Conservation (phyloP, 2,888 invertebrate species). For the Eutolmus rufibarbis region DNA sequence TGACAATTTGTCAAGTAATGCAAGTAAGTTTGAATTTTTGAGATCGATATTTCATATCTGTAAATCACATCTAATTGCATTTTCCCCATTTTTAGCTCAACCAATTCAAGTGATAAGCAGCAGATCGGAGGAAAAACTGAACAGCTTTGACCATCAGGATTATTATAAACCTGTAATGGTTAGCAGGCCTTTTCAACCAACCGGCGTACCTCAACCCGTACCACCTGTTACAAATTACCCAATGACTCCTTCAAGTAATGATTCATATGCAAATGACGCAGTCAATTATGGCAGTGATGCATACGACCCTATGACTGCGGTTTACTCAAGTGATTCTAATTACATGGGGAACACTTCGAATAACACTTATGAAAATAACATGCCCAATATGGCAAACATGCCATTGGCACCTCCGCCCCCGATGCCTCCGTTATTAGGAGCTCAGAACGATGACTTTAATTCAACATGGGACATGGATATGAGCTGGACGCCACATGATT, state of each 20-base stretch:
- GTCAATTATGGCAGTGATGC: constrained; percentile 37
- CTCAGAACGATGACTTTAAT: constrained; percentile 58
- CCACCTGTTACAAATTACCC: constrained; percentile 50
- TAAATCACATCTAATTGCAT: neutral
- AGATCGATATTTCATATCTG: neutral
- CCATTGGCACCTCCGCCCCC: constrained; percentile 58
- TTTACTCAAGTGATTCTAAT: constrained; percentile 50
- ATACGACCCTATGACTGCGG: constrained; percentile 49
- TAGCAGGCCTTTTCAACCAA: constrained; percentile 51
- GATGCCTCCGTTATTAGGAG: constrained; percentile 57
- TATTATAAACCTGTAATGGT: constrained; percentile 62
- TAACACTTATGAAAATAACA: constrained; percentile 48
- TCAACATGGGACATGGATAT: constrained; percentile 64
- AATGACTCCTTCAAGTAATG: constrained; percentile 23
- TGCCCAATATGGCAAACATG: constrained; percentile 52
- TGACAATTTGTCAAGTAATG: constrained; percentile 23
- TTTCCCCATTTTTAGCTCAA: constrained; percentile 58
- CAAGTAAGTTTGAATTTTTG: constrained; percentile 38
- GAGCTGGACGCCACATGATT: constrained; percentile 60
- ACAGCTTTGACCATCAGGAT: constrained; percentile 58
- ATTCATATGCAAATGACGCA: neutral
- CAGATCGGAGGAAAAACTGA: constrained; percentile 66
- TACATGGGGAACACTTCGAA: constrained; percentile 47
- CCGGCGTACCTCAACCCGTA: constrained; percentile 52
- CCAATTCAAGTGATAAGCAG: constrained; percentile 69